Percentiles rank a stretch among this genome's conserved stretches.
Conservation (phyloP, 2,113 vertebrate genomes). For the Piprites chloris region DNA sequence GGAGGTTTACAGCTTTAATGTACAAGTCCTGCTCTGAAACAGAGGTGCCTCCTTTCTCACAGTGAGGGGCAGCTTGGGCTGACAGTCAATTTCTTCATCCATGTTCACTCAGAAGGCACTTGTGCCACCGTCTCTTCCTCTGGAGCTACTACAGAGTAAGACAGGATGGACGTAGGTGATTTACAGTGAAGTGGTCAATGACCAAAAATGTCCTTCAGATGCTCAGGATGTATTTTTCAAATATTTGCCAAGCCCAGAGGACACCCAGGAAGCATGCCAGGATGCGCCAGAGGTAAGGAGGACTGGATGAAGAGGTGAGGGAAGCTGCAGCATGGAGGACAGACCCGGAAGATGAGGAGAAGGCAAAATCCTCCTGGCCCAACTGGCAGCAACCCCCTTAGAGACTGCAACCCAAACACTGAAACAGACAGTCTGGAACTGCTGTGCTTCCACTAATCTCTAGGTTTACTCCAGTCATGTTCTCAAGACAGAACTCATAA, state of each 20-base stretch:
- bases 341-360: not conserved
- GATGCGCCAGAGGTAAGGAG: not conserved
- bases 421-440: not conserved
- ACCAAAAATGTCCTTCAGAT: not conserved
- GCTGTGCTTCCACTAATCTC: not conserved
- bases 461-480: not conserved
- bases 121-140: not conserved
- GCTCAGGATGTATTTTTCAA: not conserved
- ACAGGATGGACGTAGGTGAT: not conserved
- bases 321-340: not conserved
- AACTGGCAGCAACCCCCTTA: not conserved
- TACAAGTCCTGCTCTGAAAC: not conserved
- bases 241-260: not conserved
- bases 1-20: not conserved
- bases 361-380: not conserved
- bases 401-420: not conserved
- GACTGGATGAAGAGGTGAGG: not conserved
- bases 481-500: conserved; percentile 16
- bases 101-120: not conserved
- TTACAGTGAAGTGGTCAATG: not conserved
- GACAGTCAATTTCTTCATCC: not conserved
- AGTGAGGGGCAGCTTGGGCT: not conserved
- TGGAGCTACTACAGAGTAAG: not conserved
- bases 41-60: not conserved
- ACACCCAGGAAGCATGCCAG: not conserved